Base-by-base conservation (phyloP, 2,888 invertebrate species). In the Mythimna vitellina region DNA sequence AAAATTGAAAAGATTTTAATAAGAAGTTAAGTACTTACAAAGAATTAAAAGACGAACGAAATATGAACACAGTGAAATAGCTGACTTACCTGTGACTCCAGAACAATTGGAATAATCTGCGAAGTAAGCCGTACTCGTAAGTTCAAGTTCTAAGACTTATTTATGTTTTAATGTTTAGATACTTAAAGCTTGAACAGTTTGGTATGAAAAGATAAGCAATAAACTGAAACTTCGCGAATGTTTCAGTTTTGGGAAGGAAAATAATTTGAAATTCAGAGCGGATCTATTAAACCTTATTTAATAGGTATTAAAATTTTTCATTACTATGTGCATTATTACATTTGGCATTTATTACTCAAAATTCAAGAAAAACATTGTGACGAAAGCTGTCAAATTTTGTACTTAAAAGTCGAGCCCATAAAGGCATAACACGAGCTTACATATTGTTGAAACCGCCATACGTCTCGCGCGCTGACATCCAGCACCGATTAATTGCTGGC, bases 401-500 rank as follows among this genome's bases (percentile, higher is more conserved):
- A 25, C 38, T 53, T 38, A 38, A 35, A 53, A 29, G 14, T 38
- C 12, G 10, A 20, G 20, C 22, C 10, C 12, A 9, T 38, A 54
- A 14, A 38, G 12, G 32, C 62, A 51, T 25, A 71, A 68, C 58
- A 68, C 60, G 46, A 60, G 58, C 57, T 66, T 57, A 62, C 51
- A 60, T 49, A 49, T 57, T 66, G 65, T 77, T 60, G n/a, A 51
- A 49, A 35, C 60, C 66, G n/a, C 65, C 25, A 14, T 49, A 58
- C 12, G 56, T 61, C 68, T 42, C 67, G 22, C 54, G 53, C 20
- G 49, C 61, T 57, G 60, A 64, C 65, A 49, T 29, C 42, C 42
- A 38, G 42, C 46, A 25, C n/a, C 51, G 65, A 66, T 69, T 61
- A 69, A 69, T 68, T 66, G 80, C 58, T 62, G 54, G 62, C 17